Conservation (phyloP, 1,140 invertebrate genomes). For the Zaprionus taronus region DNA sequence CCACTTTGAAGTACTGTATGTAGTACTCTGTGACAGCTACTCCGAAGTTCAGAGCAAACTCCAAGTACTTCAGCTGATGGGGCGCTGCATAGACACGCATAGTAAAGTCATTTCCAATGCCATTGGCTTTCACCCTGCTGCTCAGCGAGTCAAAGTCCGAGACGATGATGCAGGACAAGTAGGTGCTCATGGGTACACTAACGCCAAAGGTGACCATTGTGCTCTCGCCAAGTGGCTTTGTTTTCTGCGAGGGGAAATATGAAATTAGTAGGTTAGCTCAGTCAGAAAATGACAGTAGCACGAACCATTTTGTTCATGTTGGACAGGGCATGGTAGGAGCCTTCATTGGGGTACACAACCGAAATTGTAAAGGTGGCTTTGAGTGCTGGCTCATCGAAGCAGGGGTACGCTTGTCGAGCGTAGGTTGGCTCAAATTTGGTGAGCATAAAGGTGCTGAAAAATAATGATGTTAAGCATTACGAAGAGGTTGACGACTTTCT, state of each 20-base stretch:
- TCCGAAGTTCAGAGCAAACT: conserved; percentile 92
- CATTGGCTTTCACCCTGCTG: conserved; percentile 85
- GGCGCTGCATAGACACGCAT: conserved; percentile 91
- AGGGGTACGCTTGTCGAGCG: conserved; percentile 96
- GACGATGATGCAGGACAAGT: conserved; percentile 95
- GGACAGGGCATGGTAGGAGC: conserved; percentile 90
- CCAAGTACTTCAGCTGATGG: conserved; percentile 90
- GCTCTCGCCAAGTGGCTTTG: conserved; percentile 54
- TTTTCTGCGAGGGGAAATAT: conserved; percentile 28
- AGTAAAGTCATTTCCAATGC: conserved; percentile 86
- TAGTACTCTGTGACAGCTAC: conserved; percentile 93
- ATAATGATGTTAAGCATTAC: background rate
- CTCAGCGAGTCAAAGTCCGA: conserved; percentile 91
- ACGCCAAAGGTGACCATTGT: conserved; percentile 87
- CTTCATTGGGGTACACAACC: conserved; percentile 88
- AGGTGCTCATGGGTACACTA: conserved; percentile 97
- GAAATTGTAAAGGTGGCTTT: conserved; percentile 94
- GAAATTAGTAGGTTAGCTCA: no score
- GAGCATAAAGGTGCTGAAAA: conserved; percentile 90
- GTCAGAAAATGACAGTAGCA: no score
- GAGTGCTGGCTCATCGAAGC: conserved; percentile 97
- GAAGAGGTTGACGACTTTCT: no score
- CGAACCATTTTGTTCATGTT: conserved; percentile 88
- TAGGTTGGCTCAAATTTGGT: conserved; percentile 97
- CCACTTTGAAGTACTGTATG: conserved; percentile 93